A percentile compares a stretch with the other conserved stretches of the same genome.
These are phyloP conservation scores for Iguana delicatissima DNA, from an alignment of 2,797 vertebrate genomes.

Conservation along the genomic window DNA sequence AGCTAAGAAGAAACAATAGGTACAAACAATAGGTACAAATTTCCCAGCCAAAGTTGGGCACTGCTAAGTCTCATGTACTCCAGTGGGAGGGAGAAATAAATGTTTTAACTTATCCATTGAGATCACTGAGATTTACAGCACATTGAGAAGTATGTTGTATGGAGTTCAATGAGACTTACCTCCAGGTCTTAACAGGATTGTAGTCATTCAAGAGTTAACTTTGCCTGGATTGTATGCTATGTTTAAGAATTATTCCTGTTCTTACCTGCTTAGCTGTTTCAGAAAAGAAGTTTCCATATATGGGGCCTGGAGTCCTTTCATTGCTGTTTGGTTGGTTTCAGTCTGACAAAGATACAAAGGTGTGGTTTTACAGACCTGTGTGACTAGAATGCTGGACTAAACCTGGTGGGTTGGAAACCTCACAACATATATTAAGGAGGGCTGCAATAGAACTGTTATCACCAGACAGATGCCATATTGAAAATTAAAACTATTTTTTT, in stretches of 20 bases:
- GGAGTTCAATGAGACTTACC: neutral
- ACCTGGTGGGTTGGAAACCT: neutral
- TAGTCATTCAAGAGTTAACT: neutral
- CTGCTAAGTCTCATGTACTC: neutral
- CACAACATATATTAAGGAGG: neutral
- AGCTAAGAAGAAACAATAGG: neutral
- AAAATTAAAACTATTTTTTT: neutral
- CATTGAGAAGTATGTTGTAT: neutral
- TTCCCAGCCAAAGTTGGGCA: neutral
- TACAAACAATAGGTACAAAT: neutral
- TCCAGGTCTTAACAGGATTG: neutral
- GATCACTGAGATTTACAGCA: neutral
- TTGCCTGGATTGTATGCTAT: neutral
- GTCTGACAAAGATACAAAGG: conserved; percentile 63
- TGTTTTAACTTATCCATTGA: neutral
- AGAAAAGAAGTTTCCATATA: conserved; percentile 59
- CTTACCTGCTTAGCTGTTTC: conserved; percentile 72
- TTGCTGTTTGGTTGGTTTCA: conserved; percentile 41
- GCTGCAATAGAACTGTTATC: neutral
- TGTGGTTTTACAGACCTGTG: neutral
- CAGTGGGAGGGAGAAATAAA: neutral
- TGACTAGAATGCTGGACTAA: neutral
- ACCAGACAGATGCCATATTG: neutral
- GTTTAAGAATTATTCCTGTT: conserved; percentile 5
- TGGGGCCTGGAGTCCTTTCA: conserved; percentile 46